Evolutionary conservation across 2,888 invertebrate genomes (phyloP).

Genomic region (Pyrochroa serraticornis): DNA sequence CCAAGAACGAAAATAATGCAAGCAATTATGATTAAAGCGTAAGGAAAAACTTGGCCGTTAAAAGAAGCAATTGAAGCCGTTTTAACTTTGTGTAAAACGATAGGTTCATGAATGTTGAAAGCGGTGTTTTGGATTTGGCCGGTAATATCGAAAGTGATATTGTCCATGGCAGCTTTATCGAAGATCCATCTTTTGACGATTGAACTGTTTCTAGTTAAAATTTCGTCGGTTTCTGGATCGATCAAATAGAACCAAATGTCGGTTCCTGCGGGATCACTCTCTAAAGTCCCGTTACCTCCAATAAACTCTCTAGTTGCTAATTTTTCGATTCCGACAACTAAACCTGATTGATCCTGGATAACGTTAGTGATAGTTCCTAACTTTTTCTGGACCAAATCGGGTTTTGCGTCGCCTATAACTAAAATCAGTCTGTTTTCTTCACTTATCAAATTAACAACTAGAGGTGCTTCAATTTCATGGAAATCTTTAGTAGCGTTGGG

Average conservation of each 20-base stretch:
- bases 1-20: constrained; percentile 88
- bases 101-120: constrained; percentile 69
- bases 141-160: constrained; percentile 72
- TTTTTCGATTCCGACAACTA: constrained; percentile 82
- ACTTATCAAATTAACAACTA: constrained; percentile 80
- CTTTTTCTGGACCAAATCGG: constrained; percentile 68
- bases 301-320: constrained; percentile 78
- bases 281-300: constrained; percentile 76
- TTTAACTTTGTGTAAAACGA: constrained; percentile 57
- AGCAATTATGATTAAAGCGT: constrained; percentile 86
- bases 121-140: constrained; percentile 72
- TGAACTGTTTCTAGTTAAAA: constrained; percentile 74
- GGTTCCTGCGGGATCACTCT: constrained; percentile 73
- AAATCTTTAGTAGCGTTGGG: constrained; percentile 68
- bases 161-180: constrained; percentile 67
- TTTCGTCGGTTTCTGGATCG: constrained; percentile 77
- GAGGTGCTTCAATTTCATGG: constrained; percentile 67
- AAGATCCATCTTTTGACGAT: constrained; percentile 69
- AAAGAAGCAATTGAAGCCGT: constrained; percentile 56
- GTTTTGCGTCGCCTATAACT: constrained; percentile 75
- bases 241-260: constrained; percentile 89
- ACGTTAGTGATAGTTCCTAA: constrained; percentile 65
- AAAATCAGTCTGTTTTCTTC: constrained; percentile 79
- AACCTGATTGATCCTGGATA: constrained; percentile 74
- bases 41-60: constrained; percentile 77